Evolutionary conservation across 2,113 vertebrate genomes (phyloP).

Genomic region (Vulpes vulpes): DNA sequence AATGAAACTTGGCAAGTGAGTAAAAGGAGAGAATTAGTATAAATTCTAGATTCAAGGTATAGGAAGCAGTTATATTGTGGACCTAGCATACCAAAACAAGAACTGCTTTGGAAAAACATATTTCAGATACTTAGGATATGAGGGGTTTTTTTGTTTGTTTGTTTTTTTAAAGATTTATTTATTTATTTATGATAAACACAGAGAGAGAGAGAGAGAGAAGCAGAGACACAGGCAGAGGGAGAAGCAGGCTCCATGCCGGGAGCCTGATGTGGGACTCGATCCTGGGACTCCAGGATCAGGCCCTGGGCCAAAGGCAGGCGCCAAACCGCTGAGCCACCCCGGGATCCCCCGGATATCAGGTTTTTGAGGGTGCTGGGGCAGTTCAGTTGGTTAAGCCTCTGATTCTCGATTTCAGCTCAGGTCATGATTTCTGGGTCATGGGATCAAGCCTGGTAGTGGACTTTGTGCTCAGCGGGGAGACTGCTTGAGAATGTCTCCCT

Average conservation of each 20-base stretch:
- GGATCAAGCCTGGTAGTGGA: background rate
- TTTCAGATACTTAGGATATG: background rate
- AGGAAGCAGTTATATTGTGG: background rate
- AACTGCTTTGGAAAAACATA: background rate
- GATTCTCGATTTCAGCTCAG: background rate
- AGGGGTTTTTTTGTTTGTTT: no score
- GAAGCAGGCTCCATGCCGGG: no score
- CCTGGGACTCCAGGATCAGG: no score
- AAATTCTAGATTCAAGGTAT: background rate
- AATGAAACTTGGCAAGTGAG: background rate
- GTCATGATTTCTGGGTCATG: background rate
- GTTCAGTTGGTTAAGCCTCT: background rate
- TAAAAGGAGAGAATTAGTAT: background rate
- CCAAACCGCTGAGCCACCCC: no score
- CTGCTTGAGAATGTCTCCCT: background rate
- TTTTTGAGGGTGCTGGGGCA: background rate
- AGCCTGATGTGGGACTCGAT: no score
- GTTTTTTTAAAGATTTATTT: no score
- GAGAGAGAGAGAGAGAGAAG: no score
- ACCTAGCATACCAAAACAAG: background rate
- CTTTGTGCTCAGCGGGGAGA: background rate
- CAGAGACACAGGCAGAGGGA: no score
- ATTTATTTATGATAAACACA: no score
- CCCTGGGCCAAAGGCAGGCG: no score
- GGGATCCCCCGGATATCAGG: background rate